These are phyloP conservation scores for Pseudomyrmex cubaensis DNA, from an alignment of 1,140 invertebrate genomes.

Conservation along the genomic window DNA sequence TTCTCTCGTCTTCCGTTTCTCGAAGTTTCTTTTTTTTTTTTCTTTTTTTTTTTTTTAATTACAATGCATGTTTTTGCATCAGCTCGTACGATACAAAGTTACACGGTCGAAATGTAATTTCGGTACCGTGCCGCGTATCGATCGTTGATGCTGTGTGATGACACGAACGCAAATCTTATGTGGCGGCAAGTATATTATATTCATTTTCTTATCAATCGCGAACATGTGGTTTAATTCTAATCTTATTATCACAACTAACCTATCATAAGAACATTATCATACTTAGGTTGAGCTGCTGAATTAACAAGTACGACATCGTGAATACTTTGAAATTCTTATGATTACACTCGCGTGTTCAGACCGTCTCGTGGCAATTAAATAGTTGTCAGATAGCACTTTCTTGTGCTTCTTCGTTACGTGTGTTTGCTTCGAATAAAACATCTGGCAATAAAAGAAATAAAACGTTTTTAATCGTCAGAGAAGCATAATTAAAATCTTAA, in stretches of 20 bases:
- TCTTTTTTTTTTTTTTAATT: not conserved
- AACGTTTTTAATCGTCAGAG: too few relatives aligned
- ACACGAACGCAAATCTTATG: conserved; percentile 35
- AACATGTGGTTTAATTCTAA: conserved; percentile 50
- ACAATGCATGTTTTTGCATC: not conserved
- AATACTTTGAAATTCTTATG: conserved; percentile 64
- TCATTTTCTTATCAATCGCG: conserved; percentile 33
- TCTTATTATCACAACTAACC: conserved; percentile 63
- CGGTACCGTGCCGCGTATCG: not conserved
- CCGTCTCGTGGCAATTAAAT: conserved; percentile 23
- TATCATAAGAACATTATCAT: conserved; percentile 70
- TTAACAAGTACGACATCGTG: conserved; percentile 63
- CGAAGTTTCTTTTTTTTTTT: not conserved
- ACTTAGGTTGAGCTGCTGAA: conserved; percentile 70
- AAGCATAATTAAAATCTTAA: not conserved
- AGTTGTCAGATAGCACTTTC: conserved; percentile 4
- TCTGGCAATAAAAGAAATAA: too few relatives aligned
- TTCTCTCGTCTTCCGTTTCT: conserved; percentile 29
- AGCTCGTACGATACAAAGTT: conserved; percentile 27
- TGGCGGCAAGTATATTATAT: conserved; percentile 38
- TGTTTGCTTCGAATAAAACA: too few relatives aligned
- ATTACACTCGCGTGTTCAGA: conserved; percentile 66
- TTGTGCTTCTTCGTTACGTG: too few relatives aligned
- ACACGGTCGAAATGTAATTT: conserved; percentile 36
- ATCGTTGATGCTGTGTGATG: not conserved